Evolutionary conservation across 1,140 invertebrate genomes (phyloP).

Genomic region (Panagrolaimus sp.): DNA sequence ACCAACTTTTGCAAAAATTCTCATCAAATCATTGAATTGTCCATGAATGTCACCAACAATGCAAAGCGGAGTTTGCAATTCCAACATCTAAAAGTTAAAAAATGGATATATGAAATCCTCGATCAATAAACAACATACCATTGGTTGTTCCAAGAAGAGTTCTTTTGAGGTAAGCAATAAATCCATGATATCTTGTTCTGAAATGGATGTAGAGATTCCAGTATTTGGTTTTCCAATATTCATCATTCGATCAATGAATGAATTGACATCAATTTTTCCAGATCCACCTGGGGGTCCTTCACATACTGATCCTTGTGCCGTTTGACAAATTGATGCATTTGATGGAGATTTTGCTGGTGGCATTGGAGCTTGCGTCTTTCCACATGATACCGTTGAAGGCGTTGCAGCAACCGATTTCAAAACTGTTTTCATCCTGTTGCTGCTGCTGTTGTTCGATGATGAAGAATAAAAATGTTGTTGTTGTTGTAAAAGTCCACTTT

Average conservation of each 20-base stretch:
- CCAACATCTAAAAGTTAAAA: conserved; percentile 16
- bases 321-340: too few species aligned
- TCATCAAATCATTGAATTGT: conserved; percentile 42
- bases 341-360: too few species aligned
- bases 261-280: conserved; percentile 1
- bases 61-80: neutral
- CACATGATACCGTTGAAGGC: too few species aligned
- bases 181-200: conserved; percentile 13
- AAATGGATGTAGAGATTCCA: conserved; percentile 10
- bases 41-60: conserved; percentile 46
- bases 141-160: conserved; percentile 65
- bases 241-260: conserved; percentile 16
- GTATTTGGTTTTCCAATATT: conserved; percentile 13
- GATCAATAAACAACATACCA: conserved; percentile 65
- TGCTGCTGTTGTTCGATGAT: too few species aligned
- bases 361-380: too few species aligned
- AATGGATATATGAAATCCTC: too few species aligned
- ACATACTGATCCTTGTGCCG: too few species aligned
- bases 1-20: conserved; percentile 38
- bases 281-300: too few species aligned
- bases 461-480: too few species aligned
- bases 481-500: too few species aligned
- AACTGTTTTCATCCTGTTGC: too few species aligned
- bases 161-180: conserved; percentile 57
- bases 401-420: too few species aligned